A percentile compares a stretch with the other conserved stretches of the same genome.
These are phyloP conservation scores for Heliconius hewitsoni DNA, from an alignment of 1,140 invertebrate species.

Conservation along the genomic window DNA sequence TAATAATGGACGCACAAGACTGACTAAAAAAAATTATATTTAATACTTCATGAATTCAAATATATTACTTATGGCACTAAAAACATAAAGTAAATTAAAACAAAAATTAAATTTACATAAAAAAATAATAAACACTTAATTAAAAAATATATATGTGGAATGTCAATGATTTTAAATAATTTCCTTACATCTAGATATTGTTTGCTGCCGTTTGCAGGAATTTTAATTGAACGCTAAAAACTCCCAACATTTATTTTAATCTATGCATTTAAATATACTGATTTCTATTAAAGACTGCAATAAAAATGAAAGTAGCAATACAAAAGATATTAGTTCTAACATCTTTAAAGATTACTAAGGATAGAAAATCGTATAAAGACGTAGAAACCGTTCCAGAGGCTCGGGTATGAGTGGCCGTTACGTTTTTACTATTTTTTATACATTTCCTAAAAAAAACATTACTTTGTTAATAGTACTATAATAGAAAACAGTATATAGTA, in stretches of 20 bases:
- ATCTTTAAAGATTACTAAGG: no score
- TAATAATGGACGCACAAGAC: conserved; percentile 43
- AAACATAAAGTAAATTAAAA: conserved; percentile 33
- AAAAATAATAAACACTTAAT: conserved; percentile 41
- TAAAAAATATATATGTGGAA: conserved; percentile 44
- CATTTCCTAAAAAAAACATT: background rate
- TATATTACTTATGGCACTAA: conserved; percentile 54
- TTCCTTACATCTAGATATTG: conserved; percentile 29
- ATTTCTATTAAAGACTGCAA: background rate
- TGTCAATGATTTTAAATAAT: conserved; percentile 46
- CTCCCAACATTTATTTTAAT: conserved; percentile 33
- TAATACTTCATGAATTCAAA: conserved; percentile 26
- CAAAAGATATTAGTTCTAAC: no score
- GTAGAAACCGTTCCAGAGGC: no score
- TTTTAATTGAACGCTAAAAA: conserved; percentile 36
- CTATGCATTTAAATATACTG: conserved; percentile 23
- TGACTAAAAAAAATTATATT: conserved; percentile 29
- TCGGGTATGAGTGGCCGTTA: no score
- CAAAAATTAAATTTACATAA: conserved; percentile 40
- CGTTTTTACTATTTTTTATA: no score
- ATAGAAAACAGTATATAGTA: conserved; percentile 16
- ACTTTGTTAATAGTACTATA: background rate
- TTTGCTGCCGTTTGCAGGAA: conserved; percentile 15
- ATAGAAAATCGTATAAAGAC: no score
- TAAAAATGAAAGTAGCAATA: no score